A percentile compares a stretch with the other conserved stretches of the same genome.
Evolutionary conservation across 2,797 vertebrate species (phyloP).

Genomic region (Cynodonichthys magdalenae): DNA sequence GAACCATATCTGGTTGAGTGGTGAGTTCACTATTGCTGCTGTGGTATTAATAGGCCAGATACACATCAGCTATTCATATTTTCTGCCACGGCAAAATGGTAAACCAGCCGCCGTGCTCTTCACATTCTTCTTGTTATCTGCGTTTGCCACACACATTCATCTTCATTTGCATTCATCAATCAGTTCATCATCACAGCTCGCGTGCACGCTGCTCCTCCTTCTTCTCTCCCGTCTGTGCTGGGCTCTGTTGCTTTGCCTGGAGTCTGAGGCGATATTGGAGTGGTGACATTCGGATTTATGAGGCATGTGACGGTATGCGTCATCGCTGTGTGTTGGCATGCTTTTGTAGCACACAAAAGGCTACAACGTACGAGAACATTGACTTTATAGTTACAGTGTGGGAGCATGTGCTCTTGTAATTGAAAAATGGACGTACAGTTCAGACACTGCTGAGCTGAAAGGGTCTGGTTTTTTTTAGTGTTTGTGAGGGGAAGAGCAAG

Average conservation of each 20-base stretch:
- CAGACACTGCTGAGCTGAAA: slow-evolving; percentile 38
- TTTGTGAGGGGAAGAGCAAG: slow-evolving; percentile 18
- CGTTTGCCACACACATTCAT: slow-evolving; percentile 70
- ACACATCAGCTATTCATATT: slow-evolving; percentile 68
- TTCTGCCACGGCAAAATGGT: slow-evolving; percentile 49
- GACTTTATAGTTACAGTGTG: slow-evolving; percentile 33
- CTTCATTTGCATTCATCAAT: slow-evolving; percentile 81
- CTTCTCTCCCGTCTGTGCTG: slow-evolving; percentile 41
- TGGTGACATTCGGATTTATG: slow-evolving; percentile 69
- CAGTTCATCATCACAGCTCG: slow-evolving; percentile 70
- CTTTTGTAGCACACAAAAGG: slow-evolving; percentile 26
- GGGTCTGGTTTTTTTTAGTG: slow-evolving; percentile 5
- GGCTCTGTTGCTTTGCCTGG: slow-evolving; percentile 38
- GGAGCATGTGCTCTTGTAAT: slow-evolving; percentile 26
- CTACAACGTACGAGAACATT: slow-evolving; percentile 18
- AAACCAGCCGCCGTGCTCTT: slow-evolving; percentile 53
- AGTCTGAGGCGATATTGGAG: slow-evolving; percentile 56
- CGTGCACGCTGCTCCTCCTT: slow-evolving; percentile 14
- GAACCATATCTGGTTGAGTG: slow-evolving; percentile 61
- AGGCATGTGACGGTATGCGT: slow-evolving; percentile 71
- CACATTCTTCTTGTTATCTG: slow-evolving; percentile 73
- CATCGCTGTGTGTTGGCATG: slow-evolving; percentile 46
- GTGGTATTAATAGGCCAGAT: slow-evolving; percentile 68
- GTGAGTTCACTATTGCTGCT: slow-evolving; percentile 49
- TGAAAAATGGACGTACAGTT: slow-evolving; percentile 30